These are phyloP conservation scores for Numenius arquata DNA, from an alignment of 2,113 vertebrate genomes.

Conservation along the genomic window DNA sequence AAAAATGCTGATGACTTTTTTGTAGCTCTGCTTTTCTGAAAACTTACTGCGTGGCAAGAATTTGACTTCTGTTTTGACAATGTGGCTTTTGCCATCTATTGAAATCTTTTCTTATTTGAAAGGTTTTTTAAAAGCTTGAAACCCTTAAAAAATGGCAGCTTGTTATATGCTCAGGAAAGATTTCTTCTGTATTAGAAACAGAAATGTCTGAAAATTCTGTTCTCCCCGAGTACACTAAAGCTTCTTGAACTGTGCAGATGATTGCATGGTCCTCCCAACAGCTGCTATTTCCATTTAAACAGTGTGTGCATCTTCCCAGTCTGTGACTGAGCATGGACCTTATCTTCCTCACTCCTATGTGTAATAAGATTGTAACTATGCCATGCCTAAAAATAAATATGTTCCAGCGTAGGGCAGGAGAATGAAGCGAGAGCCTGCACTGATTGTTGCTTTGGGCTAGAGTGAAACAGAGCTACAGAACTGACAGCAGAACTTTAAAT, in stretches of 20 bases:
- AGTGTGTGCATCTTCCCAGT: rapidly evolving
- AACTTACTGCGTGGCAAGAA: not conserved
- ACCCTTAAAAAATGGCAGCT: not conserved
- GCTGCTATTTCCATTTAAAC: not conserved
- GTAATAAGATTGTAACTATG: not conserved
- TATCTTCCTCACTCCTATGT: not conserved
- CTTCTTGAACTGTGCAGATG: not conserved
- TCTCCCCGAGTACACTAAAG: not conserved
- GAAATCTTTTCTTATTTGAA: not conserved
- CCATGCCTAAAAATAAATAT: not conserved
- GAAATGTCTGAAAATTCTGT: not conserved
- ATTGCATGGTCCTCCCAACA: not conserved
- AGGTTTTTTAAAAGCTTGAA: not conserved
- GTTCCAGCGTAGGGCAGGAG: not conserved
- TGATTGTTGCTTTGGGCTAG: slow-evolving; percentile 19
- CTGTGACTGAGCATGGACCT: not conserved
- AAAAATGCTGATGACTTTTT: not conserved
- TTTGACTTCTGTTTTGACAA: not conserved
- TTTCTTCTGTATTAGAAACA: not conserved
- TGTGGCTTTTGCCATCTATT: not conserved
- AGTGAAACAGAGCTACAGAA: slow-evolving; percentile 7
- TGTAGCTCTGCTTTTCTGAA: not conserved
- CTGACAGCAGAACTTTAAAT: slow-evolving; percentile 9
- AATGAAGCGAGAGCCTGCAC: not conserved
- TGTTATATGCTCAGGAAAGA: not conserved